phyloP scores from a whole-genome alignment of 2,797 vertebrate species.

The Sebastes hubbsi region DNA sequence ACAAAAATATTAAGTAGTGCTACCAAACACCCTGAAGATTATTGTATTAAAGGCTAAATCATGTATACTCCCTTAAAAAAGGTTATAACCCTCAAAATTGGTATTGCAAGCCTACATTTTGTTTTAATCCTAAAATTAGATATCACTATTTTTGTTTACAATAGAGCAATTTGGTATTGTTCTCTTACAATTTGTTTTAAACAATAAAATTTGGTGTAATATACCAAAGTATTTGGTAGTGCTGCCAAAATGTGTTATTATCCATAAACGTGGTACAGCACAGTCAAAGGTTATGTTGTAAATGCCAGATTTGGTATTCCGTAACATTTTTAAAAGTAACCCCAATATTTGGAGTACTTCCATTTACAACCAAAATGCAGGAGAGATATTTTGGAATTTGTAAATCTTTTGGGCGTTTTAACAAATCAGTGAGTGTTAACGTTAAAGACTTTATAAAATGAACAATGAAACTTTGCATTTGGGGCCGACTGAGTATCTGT shows the following conservation, averaged over 20 bases:
- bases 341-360: background rate
- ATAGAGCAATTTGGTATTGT: too few species aligned
- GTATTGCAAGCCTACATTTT: too few species aligned
- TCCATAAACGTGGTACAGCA: background rate
- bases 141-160: too few species aligned
- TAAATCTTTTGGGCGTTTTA: background rate
- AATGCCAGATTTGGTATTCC: background rate
- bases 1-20: background rate
- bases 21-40: background rate
- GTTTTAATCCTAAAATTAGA: too few species aligned
- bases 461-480: background rate
- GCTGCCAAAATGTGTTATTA: too few species aligned
- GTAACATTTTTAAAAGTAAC: background rate
- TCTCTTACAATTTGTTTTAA: too few species aligned
- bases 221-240: too few species aligned
- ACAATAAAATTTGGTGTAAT: too few species aligned
- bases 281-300: background rate
- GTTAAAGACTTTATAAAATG: background rate
- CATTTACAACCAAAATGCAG: background rate
- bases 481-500: background rate
- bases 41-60: too few species aligned
- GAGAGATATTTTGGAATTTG: background rate
- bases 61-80: too few species aligned
- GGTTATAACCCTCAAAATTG: too few species aligned
- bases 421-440: background rate